Evolutionary conservation across 2,113 vertebrate species (phyloP).

Genomic region (Sceloporus tristichus): DNA sequence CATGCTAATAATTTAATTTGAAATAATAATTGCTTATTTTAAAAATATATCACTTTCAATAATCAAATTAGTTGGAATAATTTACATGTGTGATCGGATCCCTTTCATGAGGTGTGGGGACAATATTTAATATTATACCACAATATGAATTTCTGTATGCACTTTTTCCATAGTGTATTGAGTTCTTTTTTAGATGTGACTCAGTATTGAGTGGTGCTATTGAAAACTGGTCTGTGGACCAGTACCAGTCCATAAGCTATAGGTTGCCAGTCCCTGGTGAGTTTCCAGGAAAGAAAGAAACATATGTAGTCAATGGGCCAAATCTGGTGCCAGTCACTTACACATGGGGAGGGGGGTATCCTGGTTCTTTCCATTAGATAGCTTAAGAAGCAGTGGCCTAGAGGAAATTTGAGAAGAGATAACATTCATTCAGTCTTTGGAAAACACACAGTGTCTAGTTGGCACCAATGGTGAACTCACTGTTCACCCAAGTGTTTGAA

Average conservation of each 20-base stretch:
- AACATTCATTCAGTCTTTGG: neutral
- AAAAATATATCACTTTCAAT: slow-evolving; percentile 42
- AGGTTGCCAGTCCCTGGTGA: no score
- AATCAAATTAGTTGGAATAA: slow-evolving; percentile 39
- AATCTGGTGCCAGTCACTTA: no score
- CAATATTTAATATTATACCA: slow-evolving; percentile 5
- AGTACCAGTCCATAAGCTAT: no score
- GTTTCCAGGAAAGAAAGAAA: no score
- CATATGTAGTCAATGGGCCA: no score
- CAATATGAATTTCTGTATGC: slow-evolving; percentile 33
- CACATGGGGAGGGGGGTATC: no score
- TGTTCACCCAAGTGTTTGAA: neutral
- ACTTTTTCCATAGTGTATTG: neutral
- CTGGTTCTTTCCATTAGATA: no score
- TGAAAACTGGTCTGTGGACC: no score
- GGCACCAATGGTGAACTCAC: neutral
- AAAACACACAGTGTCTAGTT: neutral
- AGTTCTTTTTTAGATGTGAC: neutral
- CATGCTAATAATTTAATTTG: neutral
- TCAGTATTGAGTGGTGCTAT: no score
- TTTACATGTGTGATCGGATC: neutral
- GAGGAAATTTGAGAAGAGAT: slow-evolving; percentile 20
- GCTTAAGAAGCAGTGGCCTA: no score
- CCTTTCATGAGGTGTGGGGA: slow-evolving; percentile 31
- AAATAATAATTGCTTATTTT: slow-evolving; percentile 52